Percentiles rank a stretch among this genome's conserved stretches.
phyloP scores from a whole-genome alignment of 2,113 vertebrate species.

The Neodontobutis hainanensis region DNA sequence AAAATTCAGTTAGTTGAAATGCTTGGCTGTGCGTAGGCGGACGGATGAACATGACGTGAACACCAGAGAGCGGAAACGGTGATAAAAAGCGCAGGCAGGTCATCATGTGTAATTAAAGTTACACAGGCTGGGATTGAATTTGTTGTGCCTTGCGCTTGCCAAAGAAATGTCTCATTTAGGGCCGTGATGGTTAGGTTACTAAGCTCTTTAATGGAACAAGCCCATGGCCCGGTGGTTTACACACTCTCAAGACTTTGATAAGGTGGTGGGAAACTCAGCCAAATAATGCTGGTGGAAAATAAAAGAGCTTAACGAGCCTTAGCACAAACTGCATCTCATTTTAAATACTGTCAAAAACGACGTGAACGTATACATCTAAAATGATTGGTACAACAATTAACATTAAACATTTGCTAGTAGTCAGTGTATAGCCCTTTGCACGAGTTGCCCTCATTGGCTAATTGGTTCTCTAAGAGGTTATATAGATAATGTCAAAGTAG shows the following conservation, averaged over 20 bases:
- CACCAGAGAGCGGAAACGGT: conserved; percentile 42
- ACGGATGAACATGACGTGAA: conserved; percentile 40
- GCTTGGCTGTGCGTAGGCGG: conserved; percentile 18
- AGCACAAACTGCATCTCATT: neutral
- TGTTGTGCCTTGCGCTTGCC: conserved; percentile 42
- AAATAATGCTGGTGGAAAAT: neutral
- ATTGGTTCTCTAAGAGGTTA: conserved; percentile 38
- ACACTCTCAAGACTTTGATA: conserved; percentile 15
- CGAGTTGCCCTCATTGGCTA: conserved; percentile 29
- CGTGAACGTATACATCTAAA: too few relatives aligned
- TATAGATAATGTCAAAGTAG: conserved; percentile 30
- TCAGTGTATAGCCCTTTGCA: conserved; percentile 34
- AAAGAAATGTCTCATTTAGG: conserved; percentile 44
- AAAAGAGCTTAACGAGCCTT: neutral
- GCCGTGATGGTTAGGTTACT: conserved; percentile 38
- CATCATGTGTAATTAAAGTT: conserved; percentile 60
- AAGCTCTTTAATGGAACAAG: conserved; percentile 41
- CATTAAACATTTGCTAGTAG: too few relatives aligned
- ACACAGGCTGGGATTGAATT: conserved; percentile 49
- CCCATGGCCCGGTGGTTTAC: conserved; percentile 7
- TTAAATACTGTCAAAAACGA: too few relatives aligned
- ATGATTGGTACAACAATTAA: too few relatives aligned
- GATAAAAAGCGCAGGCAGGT: conserved; percentile 46
- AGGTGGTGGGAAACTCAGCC: neutral
- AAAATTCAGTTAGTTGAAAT: conserved; percentile 6